Conservation (phyloP, 1,140 invertebrate genomes). For the Vollenhovia emeryi region DNA sequence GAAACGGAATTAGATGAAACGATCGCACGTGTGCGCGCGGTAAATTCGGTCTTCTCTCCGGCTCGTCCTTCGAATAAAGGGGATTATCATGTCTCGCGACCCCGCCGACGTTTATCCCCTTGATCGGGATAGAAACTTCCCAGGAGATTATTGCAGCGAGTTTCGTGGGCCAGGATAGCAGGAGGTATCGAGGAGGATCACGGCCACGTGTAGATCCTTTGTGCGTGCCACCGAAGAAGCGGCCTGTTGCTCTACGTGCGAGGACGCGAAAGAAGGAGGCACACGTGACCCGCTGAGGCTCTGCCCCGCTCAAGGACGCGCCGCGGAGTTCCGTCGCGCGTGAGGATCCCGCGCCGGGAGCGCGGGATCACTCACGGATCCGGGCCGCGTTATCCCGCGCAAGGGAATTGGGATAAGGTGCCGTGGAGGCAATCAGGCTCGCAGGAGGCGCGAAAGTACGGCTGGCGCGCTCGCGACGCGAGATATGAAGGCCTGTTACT, state of each 20-base stretch:
- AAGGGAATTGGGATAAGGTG: slow-evolving; percentile 81
- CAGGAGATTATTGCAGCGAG: slow-evolving; percentile 67
- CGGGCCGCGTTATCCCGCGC: slow-evolving; percentile 68
- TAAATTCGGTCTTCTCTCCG: not conserved
- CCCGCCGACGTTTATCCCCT: slow-evolving; percentile 1
- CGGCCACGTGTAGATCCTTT: slow-evolving; percentile 55
- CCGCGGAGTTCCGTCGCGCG: not conserved
- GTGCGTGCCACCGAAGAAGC: slow-evolving; percentile 27
- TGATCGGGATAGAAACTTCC: slow-evolving; percentile 33
- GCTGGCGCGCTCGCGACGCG: slow-evolving; percentile 2
- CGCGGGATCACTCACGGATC: slow-evolving; percentile 22
- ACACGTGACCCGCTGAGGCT: slow-evolving; percentile 9
- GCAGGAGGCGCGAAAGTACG: slow-evolving; percentile 71
- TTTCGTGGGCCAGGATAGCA: slow-evolving; percentile 77
- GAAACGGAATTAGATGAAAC: not conserved
- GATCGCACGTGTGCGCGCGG: not conserved
- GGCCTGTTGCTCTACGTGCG: slow-evolving; percentile 63
- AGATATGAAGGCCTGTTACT: slow-evolving; percentile 78
- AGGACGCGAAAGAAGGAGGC: slow-evolving; percentile 17
- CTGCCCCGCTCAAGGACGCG: slow-evolving; percentile 40
- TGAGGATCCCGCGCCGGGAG: not conserved
- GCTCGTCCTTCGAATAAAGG: slow-evolving; percentile 3
- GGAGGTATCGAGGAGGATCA: slow-evolving; percentile 57
- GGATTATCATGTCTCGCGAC: slow-evolving; percentile 19
- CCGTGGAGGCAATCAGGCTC: slow-evolving; percentile 78